phyloP scores from a whole-genome alignment of 1,140 invertebrate genomes.

The Belonocnema kinseyi region DNA sequence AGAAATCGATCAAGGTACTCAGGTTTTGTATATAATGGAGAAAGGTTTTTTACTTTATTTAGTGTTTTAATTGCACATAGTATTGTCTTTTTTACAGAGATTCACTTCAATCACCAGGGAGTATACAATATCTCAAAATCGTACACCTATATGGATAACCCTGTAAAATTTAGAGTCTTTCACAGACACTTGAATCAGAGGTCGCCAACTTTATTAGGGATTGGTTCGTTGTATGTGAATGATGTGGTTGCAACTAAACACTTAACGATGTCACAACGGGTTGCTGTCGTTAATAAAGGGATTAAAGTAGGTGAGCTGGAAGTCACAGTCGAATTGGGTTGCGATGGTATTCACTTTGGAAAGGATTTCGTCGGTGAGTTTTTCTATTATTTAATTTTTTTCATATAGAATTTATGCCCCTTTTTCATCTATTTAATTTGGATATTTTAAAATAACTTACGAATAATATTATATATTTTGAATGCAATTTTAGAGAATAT shows the following conservation, averaged over 20 bases:
- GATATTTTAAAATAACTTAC: too few species aligned
- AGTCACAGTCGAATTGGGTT: slow-evolving; percentile 73
- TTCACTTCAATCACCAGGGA: slow-evolving; percentile 65
- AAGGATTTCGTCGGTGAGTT: slow-evolving; percentile 73
- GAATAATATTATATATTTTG: slow-evolving; percentile 21
- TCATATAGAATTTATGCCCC: neutral
- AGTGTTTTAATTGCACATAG: slow-evolving; percentile 16
- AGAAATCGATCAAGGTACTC: slow-evolving; percentile 60
- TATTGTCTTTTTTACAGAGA: slow-evolving; percentile 53
- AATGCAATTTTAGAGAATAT: too few species aligned
- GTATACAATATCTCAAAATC: slow-evolving; percentile 60
- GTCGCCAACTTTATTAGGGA: slow-evolving; percentile 64
- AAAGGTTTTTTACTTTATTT: slow-evolving; percentile 18
- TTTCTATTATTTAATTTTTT: slow-evolving; percentile 32
- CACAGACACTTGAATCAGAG: slow-evolving; percentile 65
- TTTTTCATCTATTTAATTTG: too few species aligned
- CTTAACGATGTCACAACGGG: slow-evolving; percentile 57
- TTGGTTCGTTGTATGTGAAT: slow-evolving; percentile 57
- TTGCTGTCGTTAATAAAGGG: slow-evolving; percentile 65
- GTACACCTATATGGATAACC: slow-evolving; percentile 44
- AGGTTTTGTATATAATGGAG: too few species aligned
- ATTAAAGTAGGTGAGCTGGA: slow-evolving; percentile 71
- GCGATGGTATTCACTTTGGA: slow-evolving; percentile 73
- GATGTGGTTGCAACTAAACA: slow-evolving; percentile 52
- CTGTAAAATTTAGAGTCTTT: slow-evolving; percentile 65